Percentiles rank a stretch among this genome's conserved stretches.
These are phyloP conservation scores for Hippocampus guttulatus DNA, from an alignment of 2,113 vertebrate genomes.

Conservation along the genomic window DNA sequence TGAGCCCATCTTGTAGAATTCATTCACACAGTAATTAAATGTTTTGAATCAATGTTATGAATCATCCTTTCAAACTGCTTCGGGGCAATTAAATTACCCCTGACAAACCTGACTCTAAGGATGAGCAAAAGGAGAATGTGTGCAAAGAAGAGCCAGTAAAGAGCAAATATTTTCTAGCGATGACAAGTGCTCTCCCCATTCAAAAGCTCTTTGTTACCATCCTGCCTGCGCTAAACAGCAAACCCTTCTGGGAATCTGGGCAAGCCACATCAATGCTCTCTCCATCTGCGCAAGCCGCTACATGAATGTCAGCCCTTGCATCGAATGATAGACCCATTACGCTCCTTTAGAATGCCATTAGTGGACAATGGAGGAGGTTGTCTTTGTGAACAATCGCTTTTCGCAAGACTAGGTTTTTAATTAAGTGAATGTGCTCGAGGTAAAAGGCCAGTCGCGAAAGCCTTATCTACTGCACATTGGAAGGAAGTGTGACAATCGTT, in stretches of 20 bases:
- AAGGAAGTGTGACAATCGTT: slow-evolving; percentile 39
- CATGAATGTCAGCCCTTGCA: slow-evolving; percentile 85
- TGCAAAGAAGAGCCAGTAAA: slow-evolving; percentile 70
- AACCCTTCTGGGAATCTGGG: slow-evolving; percentile 90
- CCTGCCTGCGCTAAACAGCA: slow-evolving; percentile 90
- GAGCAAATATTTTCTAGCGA: slow-evolving; percentile 83
- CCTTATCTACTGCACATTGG: slow-evolving; percentile 65
- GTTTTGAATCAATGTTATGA: slow-evolving; percentile 94
- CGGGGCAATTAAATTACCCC: slow-evolving; percentile 96
- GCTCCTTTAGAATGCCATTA: slow-evolving; percentile 87
- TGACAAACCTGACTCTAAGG: slow-evolving; percentile 89
- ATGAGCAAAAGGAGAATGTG: slow-evolving; percentile 55
- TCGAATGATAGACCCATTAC: slow-evolving; percentile 91
- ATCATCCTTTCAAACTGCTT: slow-evolving; percentile 95
- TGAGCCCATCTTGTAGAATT: slow-evolving; percentile 82
- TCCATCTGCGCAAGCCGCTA: slow-evolving; percentile 73
- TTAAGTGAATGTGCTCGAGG: slow-evolving; percentile 90
- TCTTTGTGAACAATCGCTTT: slow-evolving; percentile 90
- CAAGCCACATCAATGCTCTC: slow-evolving; percentile 77
- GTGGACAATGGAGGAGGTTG: slow-evolving; percentile 86
- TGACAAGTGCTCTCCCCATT: slow-evolving; percentile 90
- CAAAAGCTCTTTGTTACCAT: slow-evolving; percentile 87
- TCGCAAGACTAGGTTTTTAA: slow-evolving; percentile 90
- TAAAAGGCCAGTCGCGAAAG: slow-evolving; percentile 80
- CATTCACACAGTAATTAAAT: slow-evolving; percentile 99